Conservation (phyloP, 1,140 invertebrate species). For the Helicoverpa armigera region DNA sequence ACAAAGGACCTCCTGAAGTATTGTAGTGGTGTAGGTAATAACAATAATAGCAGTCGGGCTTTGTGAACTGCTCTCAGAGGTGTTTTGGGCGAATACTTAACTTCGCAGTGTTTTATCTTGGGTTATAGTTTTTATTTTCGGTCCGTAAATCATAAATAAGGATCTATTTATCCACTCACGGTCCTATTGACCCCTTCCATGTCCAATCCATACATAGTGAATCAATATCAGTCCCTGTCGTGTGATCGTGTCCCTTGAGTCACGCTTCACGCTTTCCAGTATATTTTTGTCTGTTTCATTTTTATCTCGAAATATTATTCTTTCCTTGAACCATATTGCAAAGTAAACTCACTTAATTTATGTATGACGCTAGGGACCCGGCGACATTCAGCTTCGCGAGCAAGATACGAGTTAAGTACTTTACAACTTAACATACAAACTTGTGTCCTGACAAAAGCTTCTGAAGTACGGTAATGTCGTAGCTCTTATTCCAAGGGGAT, state of each 20-base stretch:
- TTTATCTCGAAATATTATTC: conserved; percentile 46
- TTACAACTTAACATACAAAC: conserved; percentile 39
- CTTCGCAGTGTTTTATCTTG: background rate
- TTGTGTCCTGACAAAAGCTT: conserved; percentile 39
- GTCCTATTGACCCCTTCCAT: conserved; percentile 3
- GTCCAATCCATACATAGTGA: conserved; percentile 48
- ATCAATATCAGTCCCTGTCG: conserved; percentile 66
- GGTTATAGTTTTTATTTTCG: background rate
- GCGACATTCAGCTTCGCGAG: conserved; percentile 35
- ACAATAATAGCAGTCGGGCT: conserved; percentile 44
- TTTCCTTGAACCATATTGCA: conserved; percentile 50
- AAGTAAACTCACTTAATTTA: conserved; percentile 48
- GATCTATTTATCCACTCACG: conserved; percentile 27
- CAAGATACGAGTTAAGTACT: conserved; percentile 41
- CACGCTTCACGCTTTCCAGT: conserved; percentile 57
- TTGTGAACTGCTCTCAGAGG: conserved; percentile 4
- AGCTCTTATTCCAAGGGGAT: conserved; percentile 30
- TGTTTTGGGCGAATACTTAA: background rate
- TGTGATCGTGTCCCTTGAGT: conserved; percentile 65
- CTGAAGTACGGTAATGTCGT: conserved; percentile 40
- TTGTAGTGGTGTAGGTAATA: conserved; percentile 42
- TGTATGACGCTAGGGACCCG: conserved; percentile 36
- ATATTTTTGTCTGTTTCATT: conserved; percentile 48
- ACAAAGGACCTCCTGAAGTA: conserved; percentile 58
- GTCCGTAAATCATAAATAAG: background rate